Evolutionary conservation across 2,113 vertebrate genomes (phyloP), one percentile per base, ranked within the genome.

Genomic region (Aspiorhynchus laticeps): DNA sequence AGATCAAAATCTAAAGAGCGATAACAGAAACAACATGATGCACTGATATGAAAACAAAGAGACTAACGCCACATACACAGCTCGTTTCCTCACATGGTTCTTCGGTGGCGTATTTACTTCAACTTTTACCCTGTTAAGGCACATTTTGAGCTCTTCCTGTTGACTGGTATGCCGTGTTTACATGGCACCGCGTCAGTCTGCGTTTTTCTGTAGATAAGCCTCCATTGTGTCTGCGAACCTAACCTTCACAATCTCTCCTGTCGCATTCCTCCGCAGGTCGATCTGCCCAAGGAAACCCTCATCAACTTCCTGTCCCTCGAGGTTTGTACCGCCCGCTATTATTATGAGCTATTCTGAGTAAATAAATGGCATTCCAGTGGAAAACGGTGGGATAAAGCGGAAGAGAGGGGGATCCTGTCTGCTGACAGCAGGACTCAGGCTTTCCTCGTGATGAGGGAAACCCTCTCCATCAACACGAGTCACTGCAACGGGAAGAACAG

Each of bases 261-360:
- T 36, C 8, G 91, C 80, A 92, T 85, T 93, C 41, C 90, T 75
- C 48, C 48, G 48, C 93, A 99, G 98, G 97, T 99, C 88, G 98
- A 99, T 94, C 93, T 99, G 84, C 94, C 95, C 87, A 99, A 97
- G 95, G 97, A 98, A 96, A 97, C 96, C 0, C 92, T 99, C 93
- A 92, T 97, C 93, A 96, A 97, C 93, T 98, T 99, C 93, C 94
- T 99, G 90, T 96, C 96, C 31, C 90, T 99, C 90, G 97, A 99
- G 97, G 98, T 99, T 91, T 88, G 97, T 93, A 86, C 73, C 26
- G 33, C 38, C 80, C 48, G 71, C 71, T 63, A 89, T 92, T 87
- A 91, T 93, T 87, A 84, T 90, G 65, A 90, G 46, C 84, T 67
- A 31, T 85, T 83, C 75, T 59, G 33, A 93, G 90, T 93, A 91